A percentile compares a stretch with the other conserved stretches of the same genome.
phyloP scores from a whole-genome alignment of 2,888 invertebrate species.

The Melanophora roralis region DNA sequence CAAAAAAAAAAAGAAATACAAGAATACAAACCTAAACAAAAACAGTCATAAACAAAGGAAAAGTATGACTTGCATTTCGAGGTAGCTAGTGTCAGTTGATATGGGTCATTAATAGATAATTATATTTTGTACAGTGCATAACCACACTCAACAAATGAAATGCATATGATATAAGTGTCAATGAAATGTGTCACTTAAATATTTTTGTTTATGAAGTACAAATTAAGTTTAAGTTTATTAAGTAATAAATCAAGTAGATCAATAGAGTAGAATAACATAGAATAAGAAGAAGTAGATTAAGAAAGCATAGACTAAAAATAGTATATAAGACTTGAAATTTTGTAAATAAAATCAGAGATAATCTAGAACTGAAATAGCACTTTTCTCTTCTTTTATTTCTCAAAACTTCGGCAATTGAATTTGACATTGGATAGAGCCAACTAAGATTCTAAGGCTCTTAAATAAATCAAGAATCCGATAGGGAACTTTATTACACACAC shows the following conservation, averaged over 20 bases:
- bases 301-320: background rate
- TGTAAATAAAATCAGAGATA: background rate
- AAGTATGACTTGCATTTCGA: background rate
- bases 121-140: no score
- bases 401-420: background rate
- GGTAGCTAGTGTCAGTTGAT: no score
- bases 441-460: constrained; percentile 1
- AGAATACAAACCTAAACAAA: background rate
- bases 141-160: background rate
- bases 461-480: no score
- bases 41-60: background rate
- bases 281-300: background rate
- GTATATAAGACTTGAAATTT: background rate
- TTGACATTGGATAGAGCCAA: background rate
- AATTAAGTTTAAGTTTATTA: no score
- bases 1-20: background rate
- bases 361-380: background rate
- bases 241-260: background rate
- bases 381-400: background rate
- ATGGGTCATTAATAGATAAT: no score
- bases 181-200: no score
- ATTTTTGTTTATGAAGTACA: no score
- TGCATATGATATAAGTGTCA: background rate
- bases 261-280: background rate
- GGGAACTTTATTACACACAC: no score